Base-by-base conservation (phyloP, 2,113 vertebrate species). In the Nymphicus hollandicus region DNA sequence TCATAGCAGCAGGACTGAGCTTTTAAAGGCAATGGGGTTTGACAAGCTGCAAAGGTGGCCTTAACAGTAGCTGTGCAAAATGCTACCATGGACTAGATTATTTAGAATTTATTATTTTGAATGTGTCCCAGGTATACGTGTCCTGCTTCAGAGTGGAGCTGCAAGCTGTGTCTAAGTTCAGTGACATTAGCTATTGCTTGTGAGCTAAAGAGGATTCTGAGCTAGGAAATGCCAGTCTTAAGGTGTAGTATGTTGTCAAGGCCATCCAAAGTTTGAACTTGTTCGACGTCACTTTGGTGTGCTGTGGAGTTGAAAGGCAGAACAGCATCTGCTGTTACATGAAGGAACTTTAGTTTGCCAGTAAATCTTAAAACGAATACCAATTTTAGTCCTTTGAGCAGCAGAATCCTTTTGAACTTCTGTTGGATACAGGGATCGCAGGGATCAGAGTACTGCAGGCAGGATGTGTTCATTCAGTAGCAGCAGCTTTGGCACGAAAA, bases 381-480 rank as follows among this genome's bases (percentile, higher is more conserved):
- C 96, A 97, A 89, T 98, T 98, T 97, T 89, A 96, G 81, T 95
- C 90, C 93, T 97, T 91, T 95, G 90, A 97, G 92, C 58, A 50
- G 31, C 82, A 92, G 88, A 95, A 97, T 95, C 90, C 96, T 97
- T 98, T 97, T 98, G 96, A 98, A 97, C 96, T 95, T 86, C 69
- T 69, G 70, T 84, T 97, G 96, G 97, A 97, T 96, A 96, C 85
- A 92, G 76, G 93, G 97, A 98, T 98, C 89, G n/a, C 72, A 69
- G 80, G 94, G 94, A 98, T 98, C 96, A 93, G 91, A 76, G 74
- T 92, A 94, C 95, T 96, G 96, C 95, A 95, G 96, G 92, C 96
- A 96, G 96, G 97, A 95, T 97, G 77, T 96, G 96, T 97, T 98
- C 97, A 97, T 98, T 98, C 97, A 96, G 91, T 92, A 93, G 83